Conservation (phyloP, 2,888 invertebrate genomes). For the Crepidodera aurea region DNA sequence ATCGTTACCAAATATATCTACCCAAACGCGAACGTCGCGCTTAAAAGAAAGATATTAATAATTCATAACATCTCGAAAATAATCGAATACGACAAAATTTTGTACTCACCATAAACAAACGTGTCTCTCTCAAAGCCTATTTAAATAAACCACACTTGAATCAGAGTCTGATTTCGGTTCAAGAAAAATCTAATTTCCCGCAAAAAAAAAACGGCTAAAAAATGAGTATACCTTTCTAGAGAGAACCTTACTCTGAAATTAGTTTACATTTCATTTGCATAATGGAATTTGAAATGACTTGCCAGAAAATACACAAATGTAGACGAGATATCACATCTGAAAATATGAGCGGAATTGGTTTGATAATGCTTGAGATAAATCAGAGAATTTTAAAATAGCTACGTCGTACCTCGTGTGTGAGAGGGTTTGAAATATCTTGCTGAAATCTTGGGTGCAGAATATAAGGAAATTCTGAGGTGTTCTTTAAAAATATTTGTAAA, state of each 20-base stretch:
- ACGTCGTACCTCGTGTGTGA: no score
- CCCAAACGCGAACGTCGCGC: no score
- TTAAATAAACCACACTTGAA: no score
- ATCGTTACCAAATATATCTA: no score
- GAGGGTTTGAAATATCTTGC: neutral
- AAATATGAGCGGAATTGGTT: slow-evolving; percentile 23
- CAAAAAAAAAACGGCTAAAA: slow-evolving; percentile 13
- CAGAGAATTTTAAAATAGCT: neutral
- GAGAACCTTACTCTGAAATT: slow-evolving; percentile 31
- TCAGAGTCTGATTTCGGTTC: slow-evolving; percentile 24
- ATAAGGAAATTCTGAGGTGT: no score
- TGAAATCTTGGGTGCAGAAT: no score
- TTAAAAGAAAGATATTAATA: no score
- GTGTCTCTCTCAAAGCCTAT: no score
- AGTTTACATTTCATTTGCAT: slow-evolving; percentile 41
- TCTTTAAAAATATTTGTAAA: no score
- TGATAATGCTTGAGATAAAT: slow-evolving; percentile 24
- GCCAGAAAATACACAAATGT: slow-evolving; percentile 34
- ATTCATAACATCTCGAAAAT: no score
- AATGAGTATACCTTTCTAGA: slow-evolving; percentile 20
- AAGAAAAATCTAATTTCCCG: slow-evolving; percentile 19
- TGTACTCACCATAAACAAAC: no score
- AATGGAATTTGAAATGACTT: slow-evolving; percentile 40
- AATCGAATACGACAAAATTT: no score
- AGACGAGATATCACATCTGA: slow-evolving; percentile 14